Conservation (phyloP, 2,888 invertebrate genomes). For the Glyphotaelius pellucidus region DNA sequence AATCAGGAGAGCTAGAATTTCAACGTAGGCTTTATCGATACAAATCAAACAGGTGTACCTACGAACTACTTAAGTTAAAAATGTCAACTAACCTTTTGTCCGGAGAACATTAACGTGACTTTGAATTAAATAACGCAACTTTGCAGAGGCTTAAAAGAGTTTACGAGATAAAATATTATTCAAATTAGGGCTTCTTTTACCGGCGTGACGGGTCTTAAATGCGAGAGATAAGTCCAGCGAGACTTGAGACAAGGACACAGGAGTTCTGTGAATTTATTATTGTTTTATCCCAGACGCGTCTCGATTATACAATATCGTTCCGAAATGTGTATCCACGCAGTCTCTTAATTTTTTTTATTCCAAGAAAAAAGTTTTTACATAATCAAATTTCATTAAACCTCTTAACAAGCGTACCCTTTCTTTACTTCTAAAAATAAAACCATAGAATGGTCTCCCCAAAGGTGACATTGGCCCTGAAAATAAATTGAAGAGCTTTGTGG, state of each 20-base stretch:
- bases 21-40: background rate
- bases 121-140: slow-evolving; percentile 25
- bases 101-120: background rate
- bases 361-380: background rate
- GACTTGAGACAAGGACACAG: background rate
- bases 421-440: background rate
- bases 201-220: background rate
- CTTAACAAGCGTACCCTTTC: background rate
- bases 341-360: background rate
- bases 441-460: background rate
- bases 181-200: background rate
- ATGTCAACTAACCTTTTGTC: background rate
- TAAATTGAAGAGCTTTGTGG: background rate
- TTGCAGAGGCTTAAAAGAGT: background rate
- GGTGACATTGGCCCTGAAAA: background rate
- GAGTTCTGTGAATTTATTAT: background rate
- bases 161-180: background rate
- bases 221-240: background rate
- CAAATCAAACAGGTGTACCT: background rate
- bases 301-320: background rate
- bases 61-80: background rate
- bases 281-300: background rate
- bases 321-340: too few relatives aligned
- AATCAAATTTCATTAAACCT: background rate
- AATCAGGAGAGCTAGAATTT: background rate